Evolutionary conservation across 2,797 vertebrate genomes (phyloP).

Genomic region (Protonibea diacanthus): DNA sequence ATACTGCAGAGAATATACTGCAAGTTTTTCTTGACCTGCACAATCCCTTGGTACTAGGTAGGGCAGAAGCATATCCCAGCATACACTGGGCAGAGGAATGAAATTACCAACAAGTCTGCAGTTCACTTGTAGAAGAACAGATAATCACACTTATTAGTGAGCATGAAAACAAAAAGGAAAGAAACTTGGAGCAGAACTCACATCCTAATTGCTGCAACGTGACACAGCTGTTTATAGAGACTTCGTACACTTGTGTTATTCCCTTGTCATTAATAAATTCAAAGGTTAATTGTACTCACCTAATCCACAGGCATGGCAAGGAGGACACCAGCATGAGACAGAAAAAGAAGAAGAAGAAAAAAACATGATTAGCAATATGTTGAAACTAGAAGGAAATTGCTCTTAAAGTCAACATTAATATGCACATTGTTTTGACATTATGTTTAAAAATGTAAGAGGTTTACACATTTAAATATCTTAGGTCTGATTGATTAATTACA

Average conservation of each 20-base stretch:
- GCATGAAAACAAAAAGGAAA: neutral
- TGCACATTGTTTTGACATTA: neutral
- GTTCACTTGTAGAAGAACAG: neutral
- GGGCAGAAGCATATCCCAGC: neutral
- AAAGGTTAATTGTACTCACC: constrained; percentile 71
- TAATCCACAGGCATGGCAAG: constrained; percentile 31
- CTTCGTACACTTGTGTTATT: too few species aligned
- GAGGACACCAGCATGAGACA: constrained; percentile 21
- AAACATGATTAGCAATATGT: constrained; percentile 2
- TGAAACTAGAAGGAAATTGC: neutral
- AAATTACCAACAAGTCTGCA: neutral
- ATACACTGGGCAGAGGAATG: neutral
- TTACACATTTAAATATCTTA: neutral
- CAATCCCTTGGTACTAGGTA: neutral
- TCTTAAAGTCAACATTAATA: neutral
- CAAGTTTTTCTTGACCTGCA: neutral
- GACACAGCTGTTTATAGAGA: neutral
- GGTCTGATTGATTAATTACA: neutral
- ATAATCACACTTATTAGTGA: neutral
- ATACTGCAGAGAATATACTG: neutral
- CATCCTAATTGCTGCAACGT: neutral
- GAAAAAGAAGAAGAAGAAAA: neutral
- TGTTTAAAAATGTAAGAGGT: neutral
- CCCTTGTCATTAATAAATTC: neutral
- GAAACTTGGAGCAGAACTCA: neutral